Conservation (phyloP, 2,113 vertebrate species). For the Pungitius pungitius region DNA sequence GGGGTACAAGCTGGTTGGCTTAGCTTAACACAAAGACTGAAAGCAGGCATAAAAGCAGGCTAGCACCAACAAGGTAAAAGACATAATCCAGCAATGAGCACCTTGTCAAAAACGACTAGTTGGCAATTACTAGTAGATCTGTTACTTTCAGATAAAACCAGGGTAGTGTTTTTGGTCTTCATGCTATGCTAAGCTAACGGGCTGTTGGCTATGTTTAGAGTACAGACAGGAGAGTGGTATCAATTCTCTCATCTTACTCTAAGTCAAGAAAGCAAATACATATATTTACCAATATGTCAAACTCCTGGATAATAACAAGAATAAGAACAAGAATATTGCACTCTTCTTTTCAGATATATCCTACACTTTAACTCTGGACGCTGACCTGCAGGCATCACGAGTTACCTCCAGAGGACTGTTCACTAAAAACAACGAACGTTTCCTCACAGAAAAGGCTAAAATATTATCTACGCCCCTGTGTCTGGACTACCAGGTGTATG, state of each 20-base stretch:
- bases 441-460: constrained; percentile 73
- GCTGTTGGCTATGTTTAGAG: not conserved
- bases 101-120: not conserved
- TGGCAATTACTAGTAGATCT: not conserved
- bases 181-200: constrained; percentile 2
- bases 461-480: constrained; percentile 72
- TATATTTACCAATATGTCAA: not conserved
- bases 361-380: constrained; percentile 88
- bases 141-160: not conserved
- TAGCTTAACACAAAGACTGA: not conserved
- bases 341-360: constrained; percentile 74
- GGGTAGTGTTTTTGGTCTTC: not conserved
- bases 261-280: not conserved
- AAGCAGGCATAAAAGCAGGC: not conserved
- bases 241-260: not conserved
- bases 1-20: not conserved
- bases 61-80: not conserved
- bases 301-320: not conserved
- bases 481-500: constrained; percentile 76
- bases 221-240: not conserved
- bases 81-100: not conserved
- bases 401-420: constrained; percentile 90
- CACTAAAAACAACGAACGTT: constrained; percentile 84
- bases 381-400: constrained; percentile 84
- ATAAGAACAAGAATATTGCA: not conserved